Base-by-base conservation (phyloP, 2,113 vertebrate species). In the Caranx ignobilis region DNA sequence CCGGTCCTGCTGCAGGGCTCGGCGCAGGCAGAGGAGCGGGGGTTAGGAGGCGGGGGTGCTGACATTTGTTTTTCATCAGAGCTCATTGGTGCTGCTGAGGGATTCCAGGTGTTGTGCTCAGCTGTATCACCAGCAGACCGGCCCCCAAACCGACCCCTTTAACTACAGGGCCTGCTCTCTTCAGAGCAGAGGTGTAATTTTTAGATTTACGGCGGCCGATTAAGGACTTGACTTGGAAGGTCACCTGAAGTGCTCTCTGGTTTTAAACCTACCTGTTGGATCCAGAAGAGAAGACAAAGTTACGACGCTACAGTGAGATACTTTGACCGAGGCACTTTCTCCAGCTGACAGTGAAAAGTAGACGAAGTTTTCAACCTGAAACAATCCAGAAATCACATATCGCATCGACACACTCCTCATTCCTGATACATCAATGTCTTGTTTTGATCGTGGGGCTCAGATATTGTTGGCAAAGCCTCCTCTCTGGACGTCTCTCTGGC, bases 41-140 rank as follows among this genome's bases (percentile, higher is more conserved):
- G 8, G 64, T 54, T 63, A n/a, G 19, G 10, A 26, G 21, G n/a
- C 7, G 45, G 41, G 1, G 74, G 35, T 18, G 83, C 79, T 89
- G 92, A 93, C 90, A 94, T 91, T 93, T 94, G 91, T 91, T 94
- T 94, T 94, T 93, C 88, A 92, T 92, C 91, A 92, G 88, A 48
- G 79, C 87, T 81, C 81, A 80, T 71, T 84, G 86, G 89, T 81
- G 79, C 86, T 76, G 83, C 83, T 91, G 93, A 94, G 87, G 82
- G 85, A 86, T 91, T 93, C 94, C 94, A 94, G 94, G 92, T 95
- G 94, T 92, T 87, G 65, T 80, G 75, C 83, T 90, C 85, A 89
- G 87, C 92, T 93, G 87, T 34, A 78, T 81, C 71, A 60, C 71
- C 71, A 60, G 68, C 75, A 83, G 75, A 26, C 26, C 26, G 26